phyloP scores from a whole-genome alignment of 2,797 vertebrate species.

The Alectoris magna region DNA sequence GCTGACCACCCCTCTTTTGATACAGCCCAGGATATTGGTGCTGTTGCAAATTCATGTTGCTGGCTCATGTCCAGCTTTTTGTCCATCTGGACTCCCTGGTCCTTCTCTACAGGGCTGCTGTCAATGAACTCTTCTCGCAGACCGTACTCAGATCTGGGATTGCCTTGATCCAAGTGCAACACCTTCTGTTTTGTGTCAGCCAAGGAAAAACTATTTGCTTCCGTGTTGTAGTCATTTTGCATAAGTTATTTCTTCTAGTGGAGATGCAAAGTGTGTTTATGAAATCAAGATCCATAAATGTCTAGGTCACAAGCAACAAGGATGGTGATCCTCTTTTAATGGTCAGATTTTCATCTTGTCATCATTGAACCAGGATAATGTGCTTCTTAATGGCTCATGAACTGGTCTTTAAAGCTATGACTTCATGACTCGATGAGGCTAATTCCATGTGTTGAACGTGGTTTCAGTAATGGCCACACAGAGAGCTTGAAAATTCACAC shows the following conservation, averaged over 20 bases:
- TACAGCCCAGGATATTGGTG: too few species aligned
- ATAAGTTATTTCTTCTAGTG: background rate
- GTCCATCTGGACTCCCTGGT: too few species aligned
- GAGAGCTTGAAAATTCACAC: conserved; percentile 61
- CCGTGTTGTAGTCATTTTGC: background rate
- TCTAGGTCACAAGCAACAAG: background rate
- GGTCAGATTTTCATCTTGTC: background rate
- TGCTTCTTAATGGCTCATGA: conserved; percentile 27
- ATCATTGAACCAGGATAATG: background rate
- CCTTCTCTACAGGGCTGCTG: too few species aligned
- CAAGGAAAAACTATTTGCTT: conserved; percentile 15
- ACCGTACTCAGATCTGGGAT: too few species aligned
- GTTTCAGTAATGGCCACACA: conserved; percentile 50
- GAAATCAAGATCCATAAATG: background rate
- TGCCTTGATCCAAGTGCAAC: too few species aligned
- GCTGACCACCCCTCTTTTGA: too few species aligned
- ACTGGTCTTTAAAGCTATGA: conserved; percentile 15
- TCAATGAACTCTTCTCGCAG: too few species aligned
- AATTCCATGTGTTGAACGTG: background rate
- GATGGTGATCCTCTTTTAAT: conserved; percentile 47
- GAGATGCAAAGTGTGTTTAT: background rate
- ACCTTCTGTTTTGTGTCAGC: conserved; percentile 12
- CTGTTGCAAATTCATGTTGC: too few species aligned
- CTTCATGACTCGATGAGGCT: conserved; percentile 43
- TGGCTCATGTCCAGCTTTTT: too few species aligned